A percentile compares a stretch with the other conserved stretches of the same genome.
Evolutionary conservation across 2,113 vertebrate species (phyloP).

Genomic region (Hoplias malabaricus): DNA sequence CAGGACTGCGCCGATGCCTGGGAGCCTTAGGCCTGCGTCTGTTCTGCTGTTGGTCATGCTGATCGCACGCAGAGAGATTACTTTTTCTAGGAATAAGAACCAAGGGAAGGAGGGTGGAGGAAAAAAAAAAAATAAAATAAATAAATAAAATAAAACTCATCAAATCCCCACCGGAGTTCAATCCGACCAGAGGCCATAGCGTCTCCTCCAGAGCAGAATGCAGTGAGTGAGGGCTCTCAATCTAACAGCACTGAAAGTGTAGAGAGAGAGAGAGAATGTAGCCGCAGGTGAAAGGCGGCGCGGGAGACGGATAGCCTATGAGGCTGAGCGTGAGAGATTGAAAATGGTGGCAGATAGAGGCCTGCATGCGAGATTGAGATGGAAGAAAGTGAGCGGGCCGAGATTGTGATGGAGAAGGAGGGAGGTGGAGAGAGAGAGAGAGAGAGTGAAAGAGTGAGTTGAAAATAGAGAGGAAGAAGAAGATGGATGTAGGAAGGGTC

Average conservation of each 20-base stretch:
- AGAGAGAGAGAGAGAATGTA: neutral
- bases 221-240: constrained; percentile 29
- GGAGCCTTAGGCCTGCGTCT: constrained; percentile 1
- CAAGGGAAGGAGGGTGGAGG: neutral
- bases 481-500: constrained; percentile 53
- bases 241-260: constrained; percentile 36
- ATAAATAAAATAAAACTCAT: neutral
- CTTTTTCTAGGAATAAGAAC: constrained; percentile 32
- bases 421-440: constrained; percentile 27
- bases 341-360: constrained; percentile 28
- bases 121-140: neutral
- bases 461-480: constrained; percentile 46
- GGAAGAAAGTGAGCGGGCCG: constrained; percentile 13
- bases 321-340: constrained; percentile 24
- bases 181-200: constrained; percentile 31
- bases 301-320: constrained; percentile 30
- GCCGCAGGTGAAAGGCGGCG: constrained; percentile 9
- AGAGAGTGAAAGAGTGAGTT: constrained; percentile 33
- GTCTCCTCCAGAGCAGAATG: constrained; percentile 40
- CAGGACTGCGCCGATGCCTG: neutral
- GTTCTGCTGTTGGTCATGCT: constrained; percentile 19
- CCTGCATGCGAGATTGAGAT: constrained; percentile 15
- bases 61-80: constrained; percentile 22
- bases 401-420: constrained; percentile 8
- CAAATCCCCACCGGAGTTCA: constrained; percentile 27